Conservation (phyloP, 2,797 vertebrate genomes). For the Lagocephalus sceleratus region DNA sequence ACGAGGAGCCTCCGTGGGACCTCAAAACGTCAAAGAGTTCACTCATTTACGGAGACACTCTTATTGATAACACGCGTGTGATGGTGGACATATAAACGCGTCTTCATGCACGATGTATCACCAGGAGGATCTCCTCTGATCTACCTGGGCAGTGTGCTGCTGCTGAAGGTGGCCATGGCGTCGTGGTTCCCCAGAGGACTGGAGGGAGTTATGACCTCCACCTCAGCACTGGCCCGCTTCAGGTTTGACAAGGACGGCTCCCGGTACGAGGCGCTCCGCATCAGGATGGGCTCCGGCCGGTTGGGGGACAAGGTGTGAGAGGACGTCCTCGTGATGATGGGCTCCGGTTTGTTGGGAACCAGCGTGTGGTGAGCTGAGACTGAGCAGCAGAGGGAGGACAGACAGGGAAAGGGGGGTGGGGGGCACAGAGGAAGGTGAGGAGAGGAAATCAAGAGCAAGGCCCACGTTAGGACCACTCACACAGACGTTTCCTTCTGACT, state of each 20-base stretch:
- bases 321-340: constrained; percentile 64
- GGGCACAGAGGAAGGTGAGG: too few relatives aligned
- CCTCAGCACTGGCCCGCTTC: constrained; percentile 88
- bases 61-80: too few relatives aligned
- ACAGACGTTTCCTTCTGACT: too few relatives aligned
- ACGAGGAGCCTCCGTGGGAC: constrained; percentile 74
- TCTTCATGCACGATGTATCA: too few relatives aligned
- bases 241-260: constrained; percentile 85
- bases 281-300: constrained; percentile 78
- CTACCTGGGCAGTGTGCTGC: constrained; percentile 89
- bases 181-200: constrained; percentile 87
- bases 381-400: constrained; percentile 5
- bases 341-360: constrained; percentile 61
- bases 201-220: constrained; percentile 87
- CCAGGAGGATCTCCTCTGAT: too few relatives aligned
- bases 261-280: constrained; percentile 80
- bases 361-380: constrained; percentile 57
- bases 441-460: too few relatives aligned
- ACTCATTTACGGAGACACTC: background rate
- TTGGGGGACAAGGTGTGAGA: constrained; percentile 74
- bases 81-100: too few relatives aligned
- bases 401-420: too few relatives aligned
- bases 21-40: constrained; percentile 21
- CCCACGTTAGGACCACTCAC: too few relatives aligned
- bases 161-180: constrained; percentile 90